Base-by-base conservation (phyloP, 2,797 vertebrate species). In the Pipistrellus kuhlii region DNA sequence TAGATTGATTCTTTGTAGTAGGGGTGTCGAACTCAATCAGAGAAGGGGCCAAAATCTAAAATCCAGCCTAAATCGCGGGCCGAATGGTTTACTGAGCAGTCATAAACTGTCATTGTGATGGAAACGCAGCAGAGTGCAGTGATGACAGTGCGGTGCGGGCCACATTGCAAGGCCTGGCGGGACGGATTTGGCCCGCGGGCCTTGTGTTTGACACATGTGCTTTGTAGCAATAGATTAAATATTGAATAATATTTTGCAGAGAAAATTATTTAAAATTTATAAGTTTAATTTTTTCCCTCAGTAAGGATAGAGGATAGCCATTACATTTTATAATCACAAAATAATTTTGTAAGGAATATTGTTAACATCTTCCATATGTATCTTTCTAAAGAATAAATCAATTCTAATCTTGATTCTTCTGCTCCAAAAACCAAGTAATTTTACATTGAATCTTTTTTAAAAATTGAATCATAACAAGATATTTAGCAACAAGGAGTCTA, bases 321-420 rank as follows among this genome's bases (percentile, higher is more conserved):
- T 90, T 94, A 21, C 84, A 12, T 80, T 93, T 90, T 76, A 81
- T 89, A 90, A 95, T 76, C 10, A 84, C 46, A 71, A 92, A 91
- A 11, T 83, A 84, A 93, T 81, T 94, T 80, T 91, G 25, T 81
- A 83, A 82, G 75, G 44, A 84, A 27, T 87, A 46, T 35, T 82
- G 0, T 89, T 51, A 55, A 62, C 25, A 83, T 35, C 17, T 91
- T 69, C 55, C 59, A 59, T 83, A 59, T 83, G 15, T 18, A 13
- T 90, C 71, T 90, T 9, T 41, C 72, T 48, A 69, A 90, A 77
- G 41, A 93, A 62, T 71, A 57, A 88, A 57, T 87, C 51, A 32
- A 87, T 62, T 76, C 8, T 75, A 72, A 69, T 92, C 55, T 88
- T 88, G 48, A 20, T 44, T 78, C 8, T 53, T 53, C 8, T 14